These are phyloP conservation scores for Uromys caudimaculatus DNA, from an alignment of 2,797 vertebrate genomes.

Conservation along the genomic window DNA sequence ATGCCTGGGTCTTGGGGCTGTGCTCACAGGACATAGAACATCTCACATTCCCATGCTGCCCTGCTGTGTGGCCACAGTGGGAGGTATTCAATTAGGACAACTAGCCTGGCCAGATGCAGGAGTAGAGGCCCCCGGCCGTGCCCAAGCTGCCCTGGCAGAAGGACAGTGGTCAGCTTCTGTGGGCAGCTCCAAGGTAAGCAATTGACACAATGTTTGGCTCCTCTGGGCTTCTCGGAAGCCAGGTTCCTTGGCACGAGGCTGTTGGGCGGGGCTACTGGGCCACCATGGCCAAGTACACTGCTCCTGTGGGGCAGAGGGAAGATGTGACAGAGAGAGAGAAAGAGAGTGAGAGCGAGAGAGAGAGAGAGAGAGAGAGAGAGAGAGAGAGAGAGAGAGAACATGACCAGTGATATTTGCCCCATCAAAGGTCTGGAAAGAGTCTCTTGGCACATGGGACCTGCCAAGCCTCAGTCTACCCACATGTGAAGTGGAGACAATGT, in stretches of 20 bases:
- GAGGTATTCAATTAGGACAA: neutral
- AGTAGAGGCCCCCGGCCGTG: neutral
- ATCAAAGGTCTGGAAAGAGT: neutral
- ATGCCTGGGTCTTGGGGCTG: neutral
- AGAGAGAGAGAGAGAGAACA: too few relatives aligned
- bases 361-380: too few relatives aligned
- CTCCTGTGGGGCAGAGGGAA: neutral
- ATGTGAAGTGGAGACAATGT: neutral
- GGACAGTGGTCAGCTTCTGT: neutral
- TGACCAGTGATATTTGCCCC: neutral
- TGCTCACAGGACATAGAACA: accelerated
- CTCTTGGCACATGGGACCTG: neutral
- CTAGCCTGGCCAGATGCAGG: neutral
- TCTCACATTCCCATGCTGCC: neutral
- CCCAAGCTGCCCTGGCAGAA: neutral
- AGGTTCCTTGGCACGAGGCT: neutral
- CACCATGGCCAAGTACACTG: neutral
- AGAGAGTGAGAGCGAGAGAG: too few relatives aligned
- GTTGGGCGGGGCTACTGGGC: neutral
- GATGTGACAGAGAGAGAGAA: neutral
- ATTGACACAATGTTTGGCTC: neutral
- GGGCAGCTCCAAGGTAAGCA: conserved; percentile 63
- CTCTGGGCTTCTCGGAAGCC: neutral
- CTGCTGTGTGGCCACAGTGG: neutral
- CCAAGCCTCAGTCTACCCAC: neutral